These are phyloP conservation scores for Anthopleura xanthogrammica DNA, from an alignment of 92 coral and sea anemone genomes.

Conservation along the genomic window DNA sequence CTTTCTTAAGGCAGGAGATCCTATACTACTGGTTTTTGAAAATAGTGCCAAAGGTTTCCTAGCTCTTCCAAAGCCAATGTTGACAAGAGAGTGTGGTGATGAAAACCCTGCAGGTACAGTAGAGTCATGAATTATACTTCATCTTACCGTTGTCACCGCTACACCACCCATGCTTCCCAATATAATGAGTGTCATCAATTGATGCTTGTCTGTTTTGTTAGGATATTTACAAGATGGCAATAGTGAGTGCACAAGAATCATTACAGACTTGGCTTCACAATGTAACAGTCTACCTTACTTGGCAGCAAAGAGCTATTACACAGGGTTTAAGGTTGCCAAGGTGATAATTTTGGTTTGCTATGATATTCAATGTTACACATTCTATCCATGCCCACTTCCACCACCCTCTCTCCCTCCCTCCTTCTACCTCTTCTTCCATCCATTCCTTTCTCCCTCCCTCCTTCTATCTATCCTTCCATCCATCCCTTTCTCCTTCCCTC, in stretches of 20 bases:
- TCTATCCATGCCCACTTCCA: no score
- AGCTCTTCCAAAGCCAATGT: conserved; percentile 67
- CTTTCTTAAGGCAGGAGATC: conserved; percentile 77
- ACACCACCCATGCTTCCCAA: neutral
- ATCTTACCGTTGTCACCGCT: no score
- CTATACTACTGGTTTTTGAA: conserved; percentile 68
- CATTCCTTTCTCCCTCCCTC: no score
- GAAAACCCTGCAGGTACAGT: conserved; percentile 81
- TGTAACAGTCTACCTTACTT: conserved; percentile 61
- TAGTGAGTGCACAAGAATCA: conserved; percentile 68
- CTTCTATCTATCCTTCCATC: no score
- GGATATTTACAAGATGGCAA: conserved; percentile 71
- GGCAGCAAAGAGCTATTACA: conserved; percentile 74
- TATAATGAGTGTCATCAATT: neutral
- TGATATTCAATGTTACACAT: no score
- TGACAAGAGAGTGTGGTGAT: conserved; percentile 79
- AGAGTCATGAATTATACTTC: neutral
- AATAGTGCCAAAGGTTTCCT: conserved; percentile 87
- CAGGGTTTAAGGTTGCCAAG: conserved; percentile 74
- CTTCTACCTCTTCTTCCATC: no score
- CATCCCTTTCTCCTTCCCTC: no score
- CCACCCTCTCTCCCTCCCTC: no score
- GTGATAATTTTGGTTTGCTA: conserved; percentile 18
- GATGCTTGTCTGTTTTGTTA: conserved; percentile 9
- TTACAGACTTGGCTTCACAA: conserved; percentile 58